Evolutionary conservation across 2,888 invertebrate genomes (phyloP), one percentile per base, ranked within the genome.

Genomic region (Nesidiocoris tenuis): DNA sequence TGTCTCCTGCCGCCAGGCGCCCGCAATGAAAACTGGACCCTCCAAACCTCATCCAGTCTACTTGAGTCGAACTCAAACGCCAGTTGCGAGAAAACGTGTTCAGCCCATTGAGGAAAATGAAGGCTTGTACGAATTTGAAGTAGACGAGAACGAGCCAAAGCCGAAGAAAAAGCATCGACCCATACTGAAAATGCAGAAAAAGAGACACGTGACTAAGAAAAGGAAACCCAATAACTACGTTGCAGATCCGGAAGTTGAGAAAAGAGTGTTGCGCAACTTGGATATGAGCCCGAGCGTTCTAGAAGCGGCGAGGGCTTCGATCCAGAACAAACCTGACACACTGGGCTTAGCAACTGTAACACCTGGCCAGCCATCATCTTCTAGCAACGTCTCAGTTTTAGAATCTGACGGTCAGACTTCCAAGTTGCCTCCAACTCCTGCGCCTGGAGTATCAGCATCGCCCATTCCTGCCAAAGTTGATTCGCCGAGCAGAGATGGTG

Each of bases 111-210:
- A 78, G 59, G 57, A 74, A 19, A 67, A 54, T 19, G 68, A 75
- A 24, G 75, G 71, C 18, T 23, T 79, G 18, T 79, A 79, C 63
- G 79, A 79, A 16, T 79, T 79, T 75, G 78, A 79, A 72, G 63
- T 76, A 1, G 79, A 79, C 55, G 79, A 78, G 72, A 78, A 77
- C 77, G 79, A 78, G 18, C 77, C 77, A 17, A 70, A 76, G 18
- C 70, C 55, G 1, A 78, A 78, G 59, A 79, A 76, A 65, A 79
- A 77, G 75, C 65, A 74, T 16, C 78, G 77, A 25, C 77, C 61
- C 5, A 75, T 75, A 16, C 21, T 66, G 65, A 77, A 77, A 19
- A 76, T 77, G 12, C 76, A 76, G 19, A 75, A 67, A 54, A 24
- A 56, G 12, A 72, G 76, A 72, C 57, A 76, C 16, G 24, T 57